phyloP scores from a whole-genome alignment of 1,140 invertebrate species.

The Melanaphis sacchari region DNA sequence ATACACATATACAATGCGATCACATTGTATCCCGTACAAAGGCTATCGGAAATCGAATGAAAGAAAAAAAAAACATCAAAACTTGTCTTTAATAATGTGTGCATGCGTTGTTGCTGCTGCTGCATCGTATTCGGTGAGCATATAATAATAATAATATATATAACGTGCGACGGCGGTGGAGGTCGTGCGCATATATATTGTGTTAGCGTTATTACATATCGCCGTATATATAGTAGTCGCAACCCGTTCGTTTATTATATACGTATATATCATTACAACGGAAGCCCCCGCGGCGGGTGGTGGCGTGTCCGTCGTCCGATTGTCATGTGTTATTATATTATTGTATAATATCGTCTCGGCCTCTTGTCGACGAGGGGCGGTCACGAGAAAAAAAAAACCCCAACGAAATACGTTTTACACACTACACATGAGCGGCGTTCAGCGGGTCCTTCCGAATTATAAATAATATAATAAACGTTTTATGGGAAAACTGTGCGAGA shows the following conservation, averaged over 20 bases:
- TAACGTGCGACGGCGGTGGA: background rate
- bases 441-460: background rate
- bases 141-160: background rate
- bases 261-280: background rate
- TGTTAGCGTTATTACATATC: background rate
- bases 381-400: background rate
- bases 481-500: conserved; percentile 10
- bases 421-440: too few relatives aligned
- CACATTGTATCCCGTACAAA: background rate
- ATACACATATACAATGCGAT: background rate
- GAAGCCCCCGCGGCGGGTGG: background rate
- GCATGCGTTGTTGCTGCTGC: background rate
- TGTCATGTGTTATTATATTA: background rate
- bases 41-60: conserved; percentile 43
- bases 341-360: conserved; percentile 1
- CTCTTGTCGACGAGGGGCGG: background rate
- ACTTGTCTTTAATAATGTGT: background rate
- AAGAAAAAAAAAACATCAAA: conserved; percentile 33
- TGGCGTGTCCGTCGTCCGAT: background rate
- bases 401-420: background rate
- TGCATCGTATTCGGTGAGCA: background rate
- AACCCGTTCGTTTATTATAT: background rate
- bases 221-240: background rate
- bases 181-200: background rate
- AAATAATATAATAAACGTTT: background rate